A percentile compares a stretch with the other conserved stretches of the same genome.
Conservation (phyloP, 2,888 invertebrate genomes). For the Drosophila hamatofila region DNA sequence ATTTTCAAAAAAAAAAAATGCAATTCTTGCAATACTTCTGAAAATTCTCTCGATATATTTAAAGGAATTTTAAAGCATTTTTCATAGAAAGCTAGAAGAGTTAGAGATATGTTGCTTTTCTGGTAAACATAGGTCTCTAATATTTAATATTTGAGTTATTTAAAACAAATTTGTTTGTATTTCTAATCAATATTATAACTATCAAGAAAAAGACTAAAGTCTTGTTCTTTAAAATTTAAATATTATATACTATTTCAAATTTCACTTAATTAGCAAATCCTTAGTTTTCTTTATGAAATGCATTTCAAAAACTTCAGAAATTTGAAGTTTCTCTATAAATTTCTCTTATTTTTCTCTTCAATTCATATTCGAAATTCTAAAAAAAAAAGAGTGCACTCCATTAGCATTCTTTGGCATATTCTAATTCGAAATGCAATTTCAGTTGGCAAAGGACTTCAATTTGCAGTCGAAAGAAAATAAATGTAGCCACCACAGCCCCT, state of each 20-base stretch:
- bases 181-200: too few relatives aligned
- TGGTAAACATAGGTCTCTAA: too few relatives aligned
- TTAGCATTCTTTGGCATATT: constrained; percentile 6
- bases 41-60: too few relatives aligned
- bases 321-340: neutral
- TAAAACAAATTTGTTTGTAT: too few relatives aligned
- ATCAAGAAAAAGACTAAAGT: too few relatives aligned
- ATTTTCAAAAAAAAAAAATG: too few relatives aligned
- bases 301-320: neutral
- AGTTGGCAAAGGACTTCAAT: constrained; percentile 5
- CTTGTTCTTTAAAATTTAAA: neutral
- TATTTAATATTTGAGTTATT: too few relatives aligned
- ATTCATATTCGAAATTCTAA: neutral
- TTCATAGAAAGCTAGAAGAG: too few relatives aligned
- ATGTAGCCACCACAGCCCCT: neutral
- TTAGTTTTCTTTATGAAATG: neutral
- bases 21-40: too few relatives aligned
- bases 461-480: constrained; percentile 7
- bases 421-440: constrained; percentile 12
- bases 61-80: neutral
- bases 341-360: neutral
- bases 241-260: neutral
- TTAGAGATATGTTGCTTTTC: too few relatives aligned
- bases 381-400: neutral
- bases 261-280: too few relatives aligned